Evolutionary conservation across 1,140 invertebrate genomes (phyloP), one percentile per base, ranked within the genome.

Genomic region (Drosophila prosaltans): DNA sequence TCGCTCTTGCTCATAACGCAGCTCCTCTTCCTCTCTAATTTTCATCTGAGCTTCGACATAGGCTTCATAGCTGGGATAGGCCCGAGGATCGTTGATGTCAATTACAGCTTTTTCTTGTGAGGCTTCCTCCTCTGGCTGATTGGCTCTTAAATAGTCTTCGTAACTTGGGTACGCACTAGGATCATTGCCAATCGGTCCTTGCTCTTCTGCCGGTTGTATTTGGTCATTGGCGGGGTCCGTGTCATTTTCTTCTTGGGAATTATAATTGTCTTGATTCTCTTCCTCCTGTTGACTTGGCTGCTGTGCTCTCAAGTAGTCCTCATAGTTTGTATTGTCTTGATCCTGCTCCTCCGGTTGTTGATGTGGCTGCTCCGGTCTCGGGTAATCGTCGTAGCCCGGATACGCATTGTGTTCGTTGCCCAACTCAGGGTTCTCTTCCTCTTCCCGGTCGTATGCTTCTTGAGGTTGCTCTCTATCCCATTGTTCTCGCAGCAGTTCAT

Each of bases 41-140:
- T 60, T 16, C 6, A 40, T 9, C 36, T 73, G 62, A n/a, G 74
- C 74, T 2, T 48, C 51, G 1, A 74, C 21, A 54, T 77, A 77
- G 0, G 65, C 74, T 2, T 77, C 66, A 39, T 77, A 77, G 10
- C 30, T 66, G 9, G 57, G 30, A 24, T 28, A 77, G 5, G 26
- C 28, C 1, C 10, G 30, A 0, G 32, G 48, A 7, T 65, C 26
- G n/a, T 62, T 26, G 3, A 45, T 21, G 24, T 48, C 11, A 45
- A 5, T 6, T 30, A 4, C 5, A 26, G 39, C 26, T 26, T 51
- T 40, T 24, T 41, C 45, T 65, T 26, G 16, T 16, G n/a, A 30
- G 32, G 43, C 8, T 54, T 30, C 9, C 54, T 60, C 55, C 9
- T 39, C 55, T 28, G n/a, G 58, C 4, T 36, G 24, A 28, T 61